A percentile compares a stretch with the other conserved stretches of the same genome.
Evolutionary conservation across 2,797 vertebrate genomes (phyloP).

Genomic region (Catamblyrhynchus diadema): DNA sequence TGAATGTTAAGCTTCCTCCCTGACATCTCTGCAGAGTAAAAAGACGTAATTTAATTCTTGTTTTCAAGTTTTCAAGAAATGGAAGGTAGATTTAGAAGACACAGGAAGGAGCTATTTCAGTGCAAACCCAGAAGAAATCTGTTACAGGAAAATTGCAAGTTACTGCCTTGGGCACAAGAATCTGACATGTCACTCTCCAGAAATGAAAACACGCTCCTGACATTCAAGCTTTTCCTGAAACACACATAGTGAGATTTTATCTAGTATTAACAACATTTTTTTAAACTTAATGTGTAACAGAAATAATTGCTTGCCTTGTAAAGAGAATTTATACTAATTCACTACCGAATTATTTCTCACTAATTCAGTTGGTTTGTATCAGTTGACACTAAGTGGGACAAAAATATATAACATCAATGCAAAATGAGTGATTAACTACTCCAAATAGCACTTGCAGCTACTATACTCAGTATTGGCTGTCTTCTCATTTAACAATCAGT

Average conservation of each 20-base stretch:
- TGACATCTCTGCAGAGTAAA: not conserved
- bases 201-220: not conserved
- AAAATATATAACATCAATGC: not conserved
- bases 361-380: not conserved
- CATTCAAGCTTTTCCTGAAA: not conserved
- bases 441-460: not conserved
- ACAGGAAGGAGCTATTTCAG: not conserved
- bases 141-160: not conserved
- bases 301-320: not conserved
- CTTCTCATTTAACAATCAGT: not conserved
- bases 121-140: not conserved
- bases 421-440: slow-evolving; percentile 7
- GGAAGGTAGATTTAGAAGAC: not conserved
- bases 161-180: slow-evolving; percentile 1
- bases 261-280: not conserved
- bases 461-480: not conserved
- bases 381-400: not conserved
- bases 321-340: not conserved
- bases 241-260: not conserved
- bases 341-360: not conserved
- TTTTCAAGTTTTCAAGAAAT: not conserved
- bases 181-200: not conserved
- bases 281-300: not conserved
- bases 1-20: not conserved
- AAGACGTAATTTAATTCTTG: not conserved